Evolutionary conservation across 1,140 invertebrate genomes (phyloP), one percentile per base, ranked within the genome.

Genomic region (Euschistus heros): DNA sequence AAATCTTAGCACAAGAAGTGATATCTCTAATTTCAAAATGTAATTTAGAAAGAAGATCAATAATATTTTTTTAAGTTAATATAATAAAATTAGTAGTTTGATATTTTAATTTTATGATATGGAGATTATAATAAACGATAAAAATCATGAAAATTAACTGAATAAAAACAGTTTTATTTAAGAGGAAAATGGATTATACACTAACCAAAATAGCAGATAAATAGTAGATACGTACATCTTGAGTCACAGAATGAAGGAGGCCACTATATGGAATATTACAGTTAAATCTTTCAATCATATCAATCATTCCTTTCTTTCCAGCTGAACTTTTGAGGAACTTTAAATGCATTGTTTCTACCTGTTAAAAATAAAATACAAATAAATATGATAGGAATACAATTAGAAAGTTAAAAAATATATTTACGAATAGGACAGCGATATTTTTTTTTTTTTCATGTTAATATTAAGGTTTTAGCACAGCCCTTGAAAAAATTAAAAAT

Each of bases 181-280:
- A 24, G 10, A 26, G 26, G n/a, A 27, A 24, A 57, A 24, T 24
- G 5, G 24, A 26, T 26, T 24, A 57, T 57, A 27, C 54, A 57
- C 20, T 20, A 22, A 50, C n/a, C n/a, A 50, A 50, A 50, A 20
- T 50, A 37, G 33, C 33, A 37, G 33, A 37, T 37, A 37, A 37
- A 37, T 37, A 37, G 33, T 10, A 37, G 33, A 62, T 62, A 78
- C 86, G 84, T 82, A 95, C 93, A 78, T 98, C 95, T 80, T 94
- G 92, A 44, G 92, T 94, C 54, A 95, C 86, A 71, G 94, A 93
- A 79, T 98, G 95, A 66, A 94, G 83, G 37, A 99, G 84, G 30
- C 97, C 97, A 77, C 92, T 97, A 76, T 99, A 99, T 5, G 96
- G 91, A 71, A 98, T 84, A 75, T 99, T 99, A 54, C 92, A 89